Base-by-base conservation (phyloP, 2,888 invertebrate genomes). In the Hetaerina titia region DNA sequence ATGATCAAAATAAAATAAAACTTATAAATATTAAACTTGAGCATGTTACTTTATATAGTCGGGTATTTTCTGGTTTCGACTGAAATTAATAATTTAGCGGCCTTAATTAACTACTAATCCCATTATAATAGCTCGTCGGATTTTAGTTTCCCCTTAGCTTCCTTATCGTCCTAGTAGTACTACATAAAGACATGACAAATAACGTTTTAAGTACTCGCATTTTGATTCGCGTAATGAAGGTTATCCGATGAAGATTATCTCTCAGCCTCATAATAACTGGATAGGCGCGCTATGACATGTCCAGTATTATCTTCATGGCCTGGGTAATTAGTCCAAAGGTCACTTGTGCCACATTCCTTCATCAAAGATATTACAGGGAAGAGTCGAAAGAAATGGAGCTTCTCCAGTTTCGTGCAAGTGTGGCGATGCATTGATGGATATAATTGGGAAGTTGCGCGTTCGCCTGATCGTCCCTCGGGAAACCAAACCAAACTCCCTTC, bases 261-360 rank as follows among this genome's bases (percentile, higher is more conserved):
- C 13, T 31, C 81, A 31, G 31, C 81, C 15, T 2, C 25, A 25
- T 81, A 81, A 81, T 81, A 15, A 31, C 2, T 22, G 81, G 81
- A 31, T 81, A 25, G 81, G 15, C 31, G n/a, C 22, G 13, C 13
- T 81, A 2, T 11, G 81, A 11, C 13, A 31, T 31, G 81, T 81
- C 25, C 81, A 11, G 81, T 31, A 81, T 81, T 81, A 81, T 31
- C 81, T 31, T 81, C 81, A 7, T 31, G 25, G 31, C 31, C 81
- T 31, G 25, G 31, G 81, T 31, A 81, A 31, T 81, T 31, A 13
- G 81, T 81, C 81, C 25, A 31, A 81, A 11, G n/a, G 81, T 81
- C 81, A 31, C 13, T 81, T 31, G 81, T 81, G 81, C 81, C 81
- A 81, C 31, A 81, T 81, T 31, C 81, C 81, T 22, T 81, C 81